Base-by-base conservation (phyloP, 2,888 invertebrate genomes). In the Congeria kusceri region DNA sequence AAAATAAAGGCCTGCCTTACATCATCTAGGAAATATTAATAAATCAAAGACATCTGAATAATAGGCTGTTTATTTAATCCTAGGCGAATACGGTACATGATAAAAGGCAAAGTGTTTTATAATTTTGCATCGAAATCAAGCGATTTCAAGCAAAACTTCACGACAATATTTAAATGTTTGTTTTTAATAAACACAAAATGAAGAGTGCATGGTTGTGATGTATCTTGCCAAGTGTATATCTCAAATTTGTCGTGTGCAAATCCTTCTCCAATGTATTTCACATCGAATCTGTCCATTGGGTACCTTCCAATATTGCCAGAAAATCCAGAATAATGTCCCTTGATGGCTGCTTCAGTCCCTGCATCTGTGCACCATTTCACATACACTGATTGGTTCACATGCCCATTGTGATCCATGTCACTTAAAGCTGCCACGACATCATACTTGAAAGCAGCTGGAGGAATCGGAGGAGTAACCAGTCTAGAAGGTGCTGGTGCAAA, bases 331-430 rank as follows among this genome's bases (percentile, higher is more conserved):
- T 78, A 80, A 69, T 63, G 59, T 18, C 80, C 78, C 29, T 76
- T 76, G 25, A 69, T 39, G 1, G 83, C 83, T 0, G 83, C 80
- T 15, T 80, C 76, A 3, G 80, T 74, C n/a, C 83, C 83, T 13
- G 78, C 73, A 70, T 83, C 83, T 2, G 78, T 68, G 28, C 80
- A 83, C 83, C 83, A 83, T 57, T 73, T 83, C 0, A 83, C 70
- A 63, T 76, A 83, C 18, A 80, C 66, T 1, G 83, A 83, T 53
- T 80, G 80, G 56, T 80, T 83, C 20, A 83, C 83, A 62, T 83
- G 83, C 27, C 73, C 77, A 39, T 83, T 83, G 27, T 66, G 66
- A 61, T 83, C 83, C 39, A 76, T 77, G 68, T 83, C 80, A 78
- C 78, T 78, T 39, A 65, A 76, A 47, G 28, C 53, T 23, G 80